Conservation (phyloP, 2,888 invertebrate species). For the Bugula neritina region DNA sequence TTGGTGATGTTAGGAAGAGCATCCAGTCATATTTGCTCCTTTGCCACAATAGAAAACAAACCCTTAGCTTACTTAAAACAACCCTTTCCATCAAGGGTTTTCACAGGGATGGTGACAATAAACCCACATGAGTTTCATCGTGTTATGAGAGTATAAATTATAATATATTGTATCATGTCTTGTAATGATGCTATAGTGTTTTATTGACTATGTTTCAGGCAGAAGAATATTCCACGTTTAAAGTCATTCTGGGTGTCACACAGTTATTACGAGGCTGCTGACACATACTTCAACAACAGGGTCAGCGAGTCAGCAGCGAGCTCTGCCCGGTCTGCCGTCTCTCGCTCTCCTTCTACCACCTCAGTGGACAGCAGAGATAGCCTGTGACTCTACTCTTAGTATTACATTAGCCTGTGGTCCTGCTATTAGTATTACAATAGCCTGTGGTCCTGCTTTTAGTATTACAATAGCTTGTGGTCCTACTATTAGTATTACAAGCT, state of each 20-base stretch:
- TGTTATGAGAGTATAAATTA: no score
- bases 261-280: constrained; percentile 33
- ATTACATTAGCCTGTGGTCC: not conserved
- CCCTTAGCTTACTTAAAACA: no score
- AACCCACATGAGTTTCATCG: no score
- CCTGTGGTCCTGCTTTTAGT: not conserved
- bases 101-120: no score
- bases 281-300: constrained; percentile 29
- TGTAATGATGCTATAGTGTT: no score
- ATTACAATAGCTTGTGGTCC: not conserved
- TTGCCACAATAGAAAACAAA: no score
- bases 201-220: constrained; percentile 32
- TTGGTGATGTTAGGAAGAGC: no score
- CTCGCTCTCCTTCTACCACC: not conserved
- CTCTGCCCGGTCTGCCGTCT: not conserved
- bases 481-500: not conserved
- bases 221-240: constrained; percentile 29
- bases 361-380: not conserved
- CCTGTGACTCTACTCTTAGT: not conserved
- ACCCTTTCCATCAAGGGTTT: no score
- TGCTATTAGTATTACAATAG: not conserved
- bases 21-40: no score
- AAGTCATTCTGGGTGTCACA: constrained; percentile 34
- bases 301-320: not conserved
- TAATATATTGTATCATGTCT: no score